Evolutionary conservation across 2,888 invertebrate species (phyloP).

Genomic region (Opisthograptis luteolata): DNA sequence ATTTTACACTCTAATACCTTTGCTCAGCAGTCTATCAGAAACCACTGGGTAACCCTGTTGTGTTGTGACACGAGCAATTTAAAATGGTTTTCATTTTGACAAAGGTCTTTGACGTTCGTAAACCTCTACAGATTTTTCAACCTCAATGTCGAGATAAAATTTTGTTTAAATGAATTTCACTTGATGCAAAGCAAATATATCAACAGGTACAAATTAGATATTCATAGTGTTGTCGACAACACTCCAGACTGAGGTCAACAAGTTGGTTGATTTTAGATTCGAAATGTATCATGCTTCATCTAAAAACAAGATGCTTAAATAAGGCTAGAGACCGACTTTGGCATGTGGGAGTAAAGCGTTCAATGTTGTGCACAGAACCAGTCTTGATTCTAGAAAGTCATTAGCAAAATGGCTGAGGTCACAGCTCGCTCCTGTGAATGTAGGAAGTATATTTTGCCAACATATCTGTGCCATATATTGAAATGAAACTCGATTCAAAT

Average conservation of each 20-base stretch:
- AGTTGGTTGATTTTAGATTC: conserved; percentile 13
- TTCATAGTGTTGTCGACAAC: conserved; percentile 2
- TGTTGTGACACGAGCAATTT: conserved; percentile 1
- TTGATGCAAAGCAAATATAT: too few relatives aligned
- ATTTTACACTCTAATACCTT: conserved; percentile 29
- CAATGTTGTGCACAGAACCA: conserved; percentile 39
- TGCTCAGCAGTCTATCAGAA: conserved; percentile 4
- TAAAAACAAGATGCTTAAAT: conserved; percentile 10
- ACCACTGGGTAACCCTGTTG: background rate
- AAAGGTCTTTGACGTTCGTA: conserved; percentile 1
- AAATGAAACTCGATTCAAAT: background rate
- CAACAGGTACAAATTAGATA: background rate
- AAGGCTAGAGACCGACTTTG: conserved; percentile 12
- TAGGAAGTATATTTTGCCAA: conserved; percentile 1
- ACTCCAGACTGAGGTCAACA: conserved; percentile 15
- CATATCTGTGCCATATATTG: background rate
- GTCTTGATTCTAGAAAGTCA: conserved; percentile 38
- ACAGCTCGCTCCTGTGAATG: conserved; percentile 33
- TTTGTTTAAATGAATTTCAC: too few relatives aligned
- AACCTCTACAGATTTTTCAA: background rate
- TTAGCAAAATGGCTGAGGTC: conserved; percentile 49
- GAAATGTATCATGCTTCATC: conserved; percentile 2
- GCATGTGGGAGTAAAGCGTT: conserved; percentile 32
- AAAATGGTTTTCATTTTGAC: conserved; percentile 2
- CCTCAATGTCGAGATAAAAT: background rate